Conservation (phyloP, 2,797 vertebrate genomes). For the Ptychadena robeensis region DNA sequence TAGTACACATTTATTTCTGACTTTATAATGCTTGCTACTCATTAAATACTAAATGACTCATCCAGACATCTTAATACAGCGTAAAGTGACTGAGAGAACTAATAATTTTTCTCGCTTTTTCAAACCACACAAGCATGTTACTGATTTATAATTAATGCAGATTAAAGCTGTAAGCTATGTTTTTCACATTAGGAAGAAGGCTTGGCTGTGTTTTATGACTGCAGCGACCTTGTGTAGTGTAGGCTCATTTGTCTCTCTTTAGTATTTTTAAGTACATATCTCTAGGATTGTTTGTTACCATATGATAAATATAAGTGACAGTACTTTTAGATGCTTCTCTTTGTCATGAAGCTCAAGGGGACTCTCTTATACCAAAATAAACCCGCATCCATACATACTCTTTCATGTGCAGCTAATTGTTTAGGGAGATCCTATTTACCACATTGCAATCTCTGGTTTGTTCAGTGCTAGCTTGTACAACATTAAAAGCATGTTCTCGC, state of each 20-base stretch:
- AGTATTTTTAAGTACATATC: conserved; percentile 90
- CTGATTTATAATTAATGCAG: conserved; percentile 95
- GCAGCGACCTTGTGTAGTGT: conserved; percentile 82
- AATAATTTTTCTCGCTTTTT: conserved; percentile 90
- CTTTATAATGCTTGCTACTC: conserved; percentile 94
- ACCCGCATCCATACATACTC: conserved; percentile 78
- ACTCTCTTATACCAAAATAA: conserved; percentile 78
- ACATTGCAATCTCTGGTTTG: conserved; percentile 70
- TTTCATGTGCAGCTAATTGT: conserved; percentile 79
- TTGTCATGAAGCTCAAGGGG: conserved; percentile 85
- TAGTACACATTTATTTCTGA: conserved; percentile 90
- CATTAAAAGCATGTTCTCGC: conserved; percentile 63
- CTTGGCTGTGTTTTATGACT: conserved; percentile 87
- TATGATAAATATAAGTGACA: conserved; percentile 86
- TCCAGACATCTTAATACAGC: conserved; percentile 97
- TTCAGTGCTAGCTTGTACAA: conserved; percentile 61
- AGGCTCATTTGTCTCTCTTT: conserved; percentile 89
- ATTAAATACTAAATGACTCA: conserved; percentile 98
- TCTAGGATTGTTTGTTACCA: conserved; percentile 88
- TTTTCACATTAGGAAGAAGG: conserved; percentile 85
- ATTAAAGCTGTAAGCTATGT: conserved; percentile 91
- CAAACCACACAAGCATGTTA: conserved; percentile 88
- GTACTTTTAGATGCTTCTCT: conserved; percentile 81
- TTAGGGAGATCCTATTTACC: conserved; percentile 83
- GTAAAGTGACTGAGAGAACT: conserved; percentile 87